phyloP scores from a whole-genome alignment of 1,140 invertebrate species.

The Ips typographus region DNA sequence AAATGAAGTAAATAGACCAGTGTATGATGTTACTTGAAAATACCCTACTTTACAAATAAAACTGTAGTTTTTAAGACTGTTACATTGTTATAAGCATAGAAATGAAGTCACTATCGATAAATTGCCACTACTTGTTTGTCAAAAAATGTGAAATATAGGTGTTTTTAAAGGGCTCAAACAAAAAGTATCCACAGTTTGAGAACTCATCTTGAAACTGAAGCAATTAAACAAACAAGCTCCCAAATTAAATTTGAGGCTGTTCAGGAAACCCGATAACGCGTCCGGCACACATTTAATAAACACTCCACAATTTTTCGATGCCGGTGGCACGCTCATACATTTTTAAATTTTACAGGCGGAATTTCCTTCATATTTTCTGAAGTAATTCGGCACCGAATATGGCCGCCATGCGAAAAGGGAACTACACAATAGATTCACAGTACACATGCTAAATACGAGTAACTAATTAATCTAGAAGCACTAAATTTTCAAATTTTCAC shows the following conservation, averaged over 20 bases:
- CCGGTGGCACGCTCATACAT: constrained; percentile 13
- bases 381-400: constrained; percentile 43
- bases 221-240: constrained; percentile 43
- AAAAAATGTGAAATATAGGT: constrained; percentile 44
- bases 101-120: constrained; percentile 43
- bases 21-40: too few relatives aligned
- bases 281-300: constrained; percentile 12
- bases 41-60: constrained; percentile 3
- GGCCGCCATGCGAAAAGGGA: constrained; percentile 49
- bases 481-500: constrained; percentile 47
- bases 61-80: constrained; percentile 8
- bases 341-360: constrained; percentile 13
- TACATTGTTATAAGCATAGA: constrained; percentile 1
- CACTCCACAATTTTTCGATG: constrained; percentile 12
- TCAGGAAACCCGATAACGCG: neutral
- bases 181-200: constrained; percentile 38
- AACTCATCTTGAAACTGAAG: constrained; percentile 43
- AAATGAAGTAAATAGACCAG: neutral
- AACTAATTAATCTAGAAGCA: constrained; percentile 46
- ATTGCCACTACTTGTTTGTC: constrained; percentile 5
- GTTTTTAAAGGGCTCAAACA: constrained; percentile 47
- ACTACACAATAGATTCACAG: constrained; percentile 45
- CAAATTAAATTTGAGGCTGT: constrained; percentile 26
- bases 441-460: constrained; percentile 47
- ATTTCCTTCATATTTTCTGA: constrained; percentile 13